Base-by-base conservation (phyloP, 2,888 invertebrate species). In the Eristalinus aeneus region DNA sequence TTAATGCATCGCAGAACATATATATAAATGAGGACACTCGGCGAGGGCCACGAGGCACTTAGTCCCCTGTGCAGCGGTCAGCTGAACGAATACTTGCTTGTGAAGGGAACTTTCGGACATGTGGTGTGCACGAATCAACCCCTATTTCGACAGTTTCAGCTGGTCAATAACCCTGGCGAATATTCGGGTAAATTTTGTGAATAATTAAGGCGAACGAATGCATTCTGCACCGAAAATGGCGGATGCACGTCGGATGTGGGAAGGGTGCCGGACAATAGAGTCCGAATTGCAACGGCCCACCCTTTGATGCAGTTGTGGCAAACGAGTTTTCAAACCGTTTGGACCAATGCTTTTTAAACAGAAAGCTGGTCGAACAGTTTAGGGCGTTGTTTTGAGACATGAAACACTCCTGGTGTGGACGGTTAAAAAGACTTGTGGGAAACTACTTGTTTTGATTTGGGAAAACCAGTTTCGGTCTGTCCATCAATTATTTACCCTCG, bases 101-200 rank as follows among this genome's bases (percentile, higher is more conserved):
- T 56, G 22, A n/a, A 53, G n/a, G 16, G 65, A 58, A 10, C 27
- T 58, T 16, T 56, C 78, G 78, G 74, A 75, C 85, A 85, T 72
- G 80, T 85, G 39, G 81, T 68, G 80, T 60, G 69, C 53, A 16
- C 27, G 20, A 32, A 58, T 68, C 74, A 77, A 82, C 86, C 86
- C 86, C 74, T 86, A 71, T 69, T 86, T 54, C 69, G 64, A 64
- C 53, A 32, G 64, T 68, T 63, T 72, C 53, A 9, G 34, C 36
- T 73, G 81, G 81, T 86, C 77, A 74, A 82, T 78, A 77, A 71
- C 73, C 86, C 82, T 64, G 65, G 69, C 81, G 32, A 61, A 69
- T 46, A 46, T 67, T 82, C 67, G 10, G 80, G 61, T 75, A 75
- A 16, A 16, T 16, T 63, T 68, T 71, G 32, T 75, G 54, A 75